Evolutionary conservation across 2,888 invertebrate species (phyloP).

Genomic region (Cerastoderma edule): DNA sequence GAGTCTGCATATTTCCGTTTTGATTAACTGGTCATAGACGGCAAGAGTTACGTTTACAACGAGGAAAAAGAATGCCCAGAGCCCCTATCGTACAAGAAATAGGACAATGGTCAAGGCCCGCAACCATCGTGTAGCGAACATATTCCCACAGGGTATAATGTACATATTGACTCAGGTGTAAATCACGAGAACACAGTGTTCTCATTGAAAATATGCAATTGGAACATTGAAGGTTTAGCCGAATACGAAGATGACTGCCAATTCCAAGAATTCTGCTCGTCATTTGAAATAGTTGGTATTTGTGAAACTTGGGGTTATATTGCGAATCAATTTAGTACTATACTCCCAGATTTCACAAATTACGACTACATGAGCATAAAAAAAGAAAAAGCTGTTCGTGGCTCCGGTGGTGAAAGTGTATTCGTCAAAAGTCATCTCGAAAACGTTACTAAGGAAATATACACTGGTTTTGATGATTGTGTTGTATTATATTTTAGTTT

Average conservation of each 20-base stretch:
- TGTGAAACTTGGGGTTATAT: constrained; percentile 24
- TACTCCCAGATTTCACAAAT: constrained; percentile 9
- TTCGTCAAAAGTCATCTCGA: constrained; percentile 2
- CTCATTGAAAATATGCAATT: constrained; percentile 7
- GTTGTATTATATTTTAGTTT: constrained; percentile 17
- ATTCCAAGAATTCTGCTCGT: background rate
- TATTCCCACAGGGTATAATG: too few relatives aligned
- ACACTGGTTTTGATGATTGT: constrained; percentile 4
- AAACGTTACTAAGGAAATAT: background rate
- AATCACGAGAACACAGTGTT: constrained; percentile 11
- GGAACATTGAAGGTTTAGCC: constrained; percentile 20
- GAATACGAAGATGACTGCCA: constrained; percentile 16
- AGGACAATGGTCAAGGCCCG: constrained; percentile 10
- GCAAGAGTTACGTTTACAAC: background rate
- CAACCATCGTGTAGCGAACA: too few relatives aligned
- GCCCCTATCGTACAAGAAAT: background rate
- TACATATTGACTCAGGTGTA: background rate
- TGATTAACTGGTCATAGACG: constrained; percentile 20
- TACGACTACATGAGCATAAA: constrained; percentile 12
- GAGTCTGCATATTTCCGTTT: constrained; percentile 17
- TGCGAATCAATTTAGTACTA: constrained; percentile 8
- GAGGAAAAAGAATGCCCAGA: background rate
- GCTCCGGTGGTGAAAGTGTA: constrained; percentile 13
- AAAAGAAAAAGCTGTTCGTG: background rate
- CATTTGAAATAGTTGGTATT: constrained; percentile 15